A percentile compares a stretch with the other conserved stretches of the same genome.
Conservation (phyloP, 2,113 vertebrate genomes). For the Oplegnathus fasciatus region DNA sequence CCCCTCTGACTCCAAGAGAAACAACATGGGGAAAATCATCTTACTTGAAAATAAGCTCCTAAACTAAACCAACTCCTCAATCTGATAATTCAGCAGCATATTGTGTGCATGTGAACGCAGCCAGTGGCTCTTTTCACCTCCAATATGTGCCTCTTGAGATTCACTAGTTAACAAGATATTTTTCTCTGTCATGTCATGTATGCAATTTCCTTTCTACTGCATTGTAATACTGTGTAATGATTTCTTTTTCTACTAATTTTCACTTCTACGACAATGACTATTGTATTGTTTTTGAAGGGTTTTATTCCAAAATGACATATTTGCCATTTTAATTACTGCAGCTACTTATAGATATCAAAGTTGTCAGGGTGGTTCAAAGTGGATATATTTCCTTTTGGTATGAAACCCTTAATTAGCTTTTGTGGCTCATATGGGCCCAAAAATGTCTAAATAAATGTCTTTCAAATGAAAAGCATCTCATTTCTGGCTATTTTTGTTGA, state of each 20-base stretch:
- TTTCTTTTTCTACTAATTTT: constrained; percentile 37
- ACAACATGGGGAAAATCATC: neutral
- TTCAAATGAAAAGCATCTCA: constrained; percentile 13
- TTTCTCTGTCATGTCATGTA: constrained; percentile 51
- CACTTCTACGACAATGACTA: neutral
- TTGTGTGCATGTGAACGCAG: constrained; percentile 10
- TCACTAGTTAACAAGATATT: constrained; percentile 47
- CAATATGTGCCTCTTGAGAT: constrained; percentile 69
- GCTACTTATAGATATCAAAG: neutral
- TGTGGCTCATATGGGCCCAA: constrained; percentile 32
- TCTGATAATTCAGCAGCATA: constrained; percentile 1
- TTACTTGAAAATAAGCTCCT: neutral
- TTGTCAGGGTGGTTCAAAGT: neutral
- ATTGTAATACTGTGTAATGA: constrained; percentile 35
- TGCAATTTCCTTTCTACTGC: constrained; percentile 40
- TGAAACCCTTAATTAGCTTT: constrained; percentile 36
- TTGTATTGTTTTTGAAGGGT: constrained; percentile 18
- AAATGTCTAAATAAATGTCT: constrained; percentile 63
- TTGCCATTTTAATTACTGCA: constrained; percentile 1
- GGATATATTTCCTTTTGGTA: constrained; percentile 10
- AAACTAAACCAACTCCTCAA: neutral
- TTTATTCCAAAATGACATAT: constrained; percentile 19
- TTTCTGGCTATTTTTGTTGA: constrained; percentile 41
- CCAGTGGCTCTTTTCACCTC: constrained; percentile 41
- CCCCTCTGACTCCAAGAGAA: neutral